phyloP scores from a whole-genome alignment of 2,888 invertebrate species.

The Actias luna region DNA sequence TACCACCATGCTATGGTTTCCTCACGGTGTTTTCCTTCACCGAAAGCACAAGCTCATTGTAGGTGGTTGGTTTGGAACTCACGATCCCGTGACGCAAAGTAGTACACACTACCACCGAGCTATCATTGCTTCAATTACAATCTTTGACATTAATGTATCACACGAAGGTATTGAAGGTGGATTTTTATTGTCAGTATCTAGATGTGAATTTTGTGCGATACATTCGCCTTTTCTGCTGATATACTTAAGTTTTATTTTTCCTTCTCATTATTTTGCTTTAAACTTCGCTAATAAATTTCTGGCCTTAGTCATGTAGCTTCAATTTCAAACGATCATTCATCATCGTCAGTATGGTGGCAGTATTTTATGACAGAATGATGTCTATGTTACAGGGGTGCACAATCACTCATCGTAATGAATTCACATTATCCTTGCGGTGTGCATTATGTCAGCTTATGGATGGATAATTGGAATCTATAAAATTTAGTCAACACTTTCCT shows the following conservation, averaged over 20 bases:
- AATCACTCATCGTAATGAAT: conserved; percentile 42
- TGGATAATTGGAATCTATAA: conserved; percentile 6
- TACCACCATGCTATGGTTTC: too few species aligned
- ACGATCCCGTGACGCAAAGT: too few species aligned
- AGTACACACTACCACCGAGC: too few species aligned
- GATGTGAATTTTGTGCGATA: too few species aligned
- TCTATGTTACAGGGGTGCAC: conserved; percentile 34
- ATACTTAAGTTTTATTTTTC: neutral
- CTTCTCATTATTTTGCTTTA: conserved; percentile 3
- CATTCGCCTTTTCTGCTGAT: too few species aligned
- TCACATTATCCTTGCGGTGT: conserved; percentile 26
- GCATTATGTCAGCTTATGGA: conserved; percentile 1
- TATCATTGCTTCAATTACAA: too few species aligned
- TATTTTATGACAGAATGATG: conserved; percentile 42
- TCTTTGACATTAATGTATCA: too few species aligned
- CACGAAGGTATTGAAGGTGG: too few species aligned
- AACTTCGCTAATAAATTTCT: conserved; percentile 42
- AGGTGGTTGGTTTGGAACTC: too few species aligned
- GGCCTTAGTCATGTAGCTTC: conserved; percentile 47
- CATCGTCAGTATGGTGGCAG: conserved; percentile 40
- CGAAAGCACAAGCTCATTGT: too few species aligned
- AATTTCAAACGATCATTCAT: conserved; percentile 49
- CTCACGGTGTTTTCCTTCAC: too few species aligned
- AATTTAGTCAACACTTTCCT: neutral
- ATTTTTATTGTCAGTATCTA: too few species aligned